Evolutionary conservation across 1,140 invertebrate genomes (phyloP).

Genomic region (Tetranychus cinnabarinus): DNA sequence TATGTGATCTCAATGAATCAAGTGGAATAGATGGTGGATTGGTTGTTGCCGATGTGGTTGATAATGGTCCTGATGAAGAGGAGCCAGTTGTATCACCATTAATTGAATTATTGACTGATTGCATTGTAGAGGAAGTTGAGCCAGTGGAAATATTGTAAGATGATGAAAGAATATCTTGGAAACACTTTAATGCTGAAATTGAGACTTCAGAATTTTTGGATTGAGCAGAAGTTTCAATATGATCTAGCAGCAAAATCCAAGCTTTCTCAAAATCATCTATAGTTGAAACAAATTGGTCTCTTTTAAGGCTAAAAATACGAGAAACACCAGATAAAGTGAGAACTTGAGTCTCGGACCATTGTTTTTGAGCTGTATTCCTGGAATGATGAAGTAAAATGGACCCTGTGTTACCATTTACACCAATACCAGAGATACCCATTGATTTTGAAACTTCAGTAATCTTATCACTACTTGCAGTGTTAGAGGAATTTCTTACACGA

Average conservation of each 20-base stretch:
- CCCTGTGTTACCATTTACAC: neutral
- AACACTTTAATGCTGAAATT: conserved; percentile 73
- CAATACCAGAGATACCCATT: neutral
- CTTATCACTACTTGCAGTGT: conserved; percentile 74
- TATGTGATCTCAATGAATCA: neutral
- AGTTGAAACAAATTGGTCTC: conserved; percentile 45
- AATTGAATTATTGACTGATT: neutral
- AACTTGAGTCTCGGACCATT: conserved; percentile 95
- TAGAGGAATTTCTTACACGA: conserved; percentile 66
- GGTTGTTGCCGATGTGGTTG: neutral
- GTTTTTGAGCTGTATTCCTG: conserved; percentile 92
- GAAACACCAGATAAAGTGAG: conserved; percentile 45
- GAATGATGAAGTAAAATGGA: conserved; percentile 93
- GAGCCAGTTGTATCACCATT: neutral
- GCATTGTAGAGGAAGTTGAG: neutral
- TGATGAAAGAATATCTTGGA: conserved; percentile 68
- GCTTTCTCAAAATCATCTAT: conserved; percentile 73
- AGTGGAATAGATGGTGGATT: neutral
- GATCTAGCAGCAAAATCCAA: conserved; percentile 73
- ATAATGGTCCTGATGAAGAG: neutral
- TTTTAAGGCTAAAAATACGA: conserved; percentile 65
- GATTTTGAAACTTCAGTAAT: conserved; percentile 39
- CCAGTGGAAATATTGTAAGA: neutral
- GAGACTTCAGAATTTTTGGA: conserved; percentile 86
- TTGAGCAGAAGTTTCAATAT: conserved; percentile 71